phyloP scores from a whole-genome alignment of 2,113 vertebrate genomes.

The Macrotis lagotis region DNA sequence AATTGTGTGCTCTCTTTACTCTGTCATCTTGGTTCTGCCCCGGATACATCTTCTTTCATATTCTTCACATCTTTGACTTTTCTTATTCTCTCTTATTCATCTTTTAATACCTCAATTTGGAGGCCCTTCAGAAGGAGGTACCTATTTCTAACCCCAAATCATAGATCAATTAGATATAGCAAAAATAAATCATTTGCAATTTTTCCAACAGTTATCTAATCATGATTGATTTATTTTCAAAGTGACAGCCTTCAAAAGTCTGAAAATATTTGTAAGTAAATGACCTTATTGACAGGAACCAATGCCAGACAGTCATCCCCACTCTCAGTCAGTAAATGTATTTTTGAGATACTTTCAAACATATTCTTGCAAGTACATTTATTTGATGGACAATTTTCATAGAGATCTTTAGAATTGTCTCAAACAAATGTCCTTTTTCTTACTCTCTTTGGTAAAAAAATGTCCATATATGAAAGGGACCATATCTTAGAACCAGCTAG shows the following conservation, averaged over 20 bases:
- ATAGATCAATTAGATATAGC: not conserved
- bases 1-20: not conserved
- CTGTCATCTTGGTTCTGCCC: not conserved
- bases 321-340: not conserved
- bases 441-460: not conserved
- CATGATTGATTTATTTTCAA: not conserved
- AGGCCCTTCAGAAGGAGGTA: not conserved
- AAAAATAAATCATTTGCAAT: not conserved
- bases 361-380: not conserved
- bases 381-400: not conserved
- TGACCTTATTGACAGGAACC: not conserved
- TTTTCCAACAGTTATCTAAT: not conserved
- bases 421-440: not conserved
- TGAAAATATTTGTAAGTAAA: not conserved
- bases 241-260: not conserved
- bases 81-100: not conserved
- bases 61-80: not conserved
- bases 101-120: not conserved
- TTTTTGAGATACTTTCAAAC: not conserved
- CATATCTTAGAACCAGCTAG: not conserved
- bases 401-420: not conserved
- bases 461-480: not conserved
- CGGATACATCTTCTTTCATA: not conserved
- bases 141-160: not conserved
- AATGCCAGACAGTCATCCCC: not conserved